Evolutionary conservation across 2,888 invertebrate genomes (phyloP).

Genomic region (Amphipoea lucens): DNA sequence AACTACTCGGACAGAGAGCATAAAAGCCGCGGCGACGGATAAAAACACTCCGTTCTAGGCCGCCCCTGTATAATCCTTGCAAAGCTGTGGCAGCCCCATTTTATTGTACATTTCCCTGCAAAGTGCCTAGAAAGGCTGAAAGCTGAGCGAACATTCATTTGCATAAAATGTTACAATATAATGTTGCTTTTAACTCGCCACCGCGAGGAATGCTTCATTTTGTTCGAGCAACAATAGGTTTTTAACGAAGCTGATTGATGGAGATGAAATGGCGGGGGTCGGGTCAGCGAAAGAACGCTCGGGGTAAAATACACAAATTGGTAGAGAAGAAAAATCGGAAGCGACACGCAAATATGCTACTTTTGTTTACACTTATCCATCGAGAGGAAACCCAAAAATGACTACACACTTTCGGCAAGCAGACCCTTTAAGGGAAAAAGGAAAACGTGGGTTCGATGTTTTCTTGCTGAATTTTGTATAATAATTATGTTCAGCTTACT

Average conservation of each 20-base stretch:
- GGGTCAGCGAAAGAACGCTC: slow-evolving; percentile 53
- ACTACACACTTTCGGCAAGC: slow-evolving; percentile 21
- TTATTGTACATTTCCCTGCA: slow-evolving; percentile 80
- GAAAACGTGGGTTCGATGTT: background rate
- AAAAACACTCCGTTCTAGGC: slow-evolving; percentile 63
- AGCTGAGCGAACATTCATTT: slow-evolving; percentile 81
- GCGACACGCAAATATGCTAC: slow-evolving; percentile 45
- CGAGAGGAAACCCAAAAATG: slow-evolving; percentile 17
- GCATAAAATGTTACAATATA: slow-evolving; percentile 82
- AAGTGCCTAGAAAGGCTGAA: slow-evolving; percentile 81
- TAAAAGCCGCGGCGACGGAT: slow-evolving; percentile 56
- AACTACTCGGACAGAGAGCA: slow-evolving; percentile 59
- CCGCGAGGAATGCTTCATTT: slow-evolving; percentile 74
- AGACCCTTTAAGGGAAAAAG: background rate
- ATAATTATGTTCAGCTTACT: background rate
- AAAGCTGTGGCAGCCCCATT: slow-evolving; percentile 72
- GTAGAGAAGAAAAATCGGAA: slow-evolving; percentile 53
- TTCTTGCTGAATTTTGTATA: background rate
- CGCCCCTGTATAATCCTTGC: slow-evolving; percentile 71
- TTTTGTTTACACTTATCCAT: slow-evolving; percentile 53
- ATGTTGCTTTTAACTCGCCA: slow-evolving; percentile 79
- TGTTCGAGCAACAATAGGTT: slow-evolving; percentile 80
- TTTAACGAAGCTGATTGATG: slow-evolving; percentile 79
- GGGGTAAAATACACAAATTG: slow-evolving; percentile 55
- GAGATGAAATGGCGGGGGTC: slow-evolving; percentile 70